Conservation (phyloP, 1,140 invertebrate species). For the Heliconius himera region DNA sequence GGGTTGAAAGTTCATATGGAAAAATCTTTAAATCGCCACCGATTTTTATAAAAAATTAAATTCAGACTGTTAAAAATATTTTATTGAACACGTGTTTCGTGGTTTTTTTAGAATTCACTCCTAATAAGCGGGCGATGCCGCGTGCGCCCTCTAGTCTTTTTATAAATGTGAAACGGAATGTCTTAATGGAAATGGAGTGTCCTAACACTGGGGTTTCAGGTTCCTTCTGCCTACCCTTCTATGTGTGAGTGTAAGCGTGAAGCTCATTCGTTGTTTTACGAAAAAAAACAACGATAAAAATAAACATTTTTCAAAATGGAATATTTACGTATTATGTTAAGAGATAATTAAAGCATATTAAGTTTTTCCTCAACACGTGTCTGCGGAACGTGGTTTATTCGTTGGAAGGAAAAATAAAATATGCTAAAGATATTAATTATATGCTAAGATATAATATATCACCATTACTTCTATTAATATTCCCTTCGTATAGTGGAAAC, state of each 20-base stretch:
- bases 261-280: too few relatives aligned
- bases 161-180: too few relatives aligned
- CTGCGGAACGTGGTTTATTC: neutral
- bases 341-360: slow-evolving; percentile 3
- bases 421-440: slow-evolving; percentile 1
- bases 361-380: slow-evolving; percentile 11
- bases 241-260: neutral
- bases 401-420: slow-evolving; percentile 6
- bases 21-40: too few relatives aligned
- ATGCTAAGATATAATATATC: neutral
- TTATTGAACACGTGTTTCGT: too few relatives aligned
- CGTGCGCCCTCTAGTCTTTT: too few relatives aligned
- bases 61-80: too few relatives aligned
- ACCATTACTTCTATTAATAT: neutral
- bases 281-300: neutral
- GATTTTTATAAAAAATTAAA: too few relatives aligned
- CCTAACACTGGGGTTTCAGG: neutral
- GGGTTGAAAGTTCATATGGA: too few relatives aligned
- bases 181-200: neutral
- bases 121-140: too few relatives aligned
- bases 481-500: neutral
- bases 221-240: neutral
- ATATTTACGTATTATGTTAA: neutral
- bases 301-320: neutral
- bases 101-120: too few relatives aligned